Evolutionary conservation across 2,797 vertebrate genomes (phyloP).

Genomic region (Sardinella longiceps): DNA sequence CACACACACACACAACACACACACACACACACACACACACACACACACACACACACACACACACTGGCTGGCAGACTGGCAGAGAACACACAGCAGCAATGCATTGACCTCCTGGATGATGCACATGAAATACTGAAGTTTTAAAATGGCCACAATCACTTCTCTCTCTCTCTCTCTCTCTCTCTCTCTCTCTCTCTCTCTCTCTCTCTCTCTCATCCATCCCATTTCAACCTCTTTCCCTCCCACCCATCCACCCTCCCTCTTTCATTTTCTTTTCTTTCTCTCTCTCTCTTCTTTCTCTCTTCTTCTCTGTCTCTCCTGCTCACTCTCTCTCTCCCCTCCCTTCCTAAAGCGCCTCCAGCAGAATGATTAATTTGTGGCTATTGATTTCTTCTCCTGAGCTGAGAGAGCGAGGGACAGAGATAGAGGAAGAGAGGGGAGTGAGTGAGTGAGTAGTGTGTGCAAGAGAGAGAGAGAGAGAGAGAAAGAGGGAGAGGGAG

Average conservation of each 20-base stretch:
- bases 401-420: not conserved
- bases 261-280: not conserved
- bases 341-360: conserved; percentile 55
- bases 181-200: not conserved
- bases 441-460: conserved; percentile 37
- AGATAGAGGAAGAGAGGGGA: conserved; percentile 6
- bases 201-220: not conserved
- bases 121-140: conserved; percentile 10
- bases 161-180: not conserved
- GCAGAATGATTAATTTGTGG: conserved; percentile 70
- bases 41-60: too few relatives aligned
- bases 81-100: not conserved
- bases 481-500: conserved; percentile 8
- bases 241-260: not conserved
- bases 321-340: conserved; percentile 21
- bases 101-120: not conserved
- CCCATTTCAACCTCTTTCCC: not conserved
- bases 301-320: not conserved
- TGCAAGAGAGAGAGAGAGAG: conserved; percentile 1
- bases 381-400: conserved; percentile 68
- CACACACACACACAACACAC: too few relatives aligned
- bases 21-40: too few relatives aligned
- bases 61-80: too few relatives aligned
- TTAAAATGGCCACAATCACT: conserved; percentile 19
- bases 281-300: conserved; percentile 1